phyloP scores from a whole-genome alignment of 2,888 invertebrate species.

The Heliothis peltigera region DNA sequence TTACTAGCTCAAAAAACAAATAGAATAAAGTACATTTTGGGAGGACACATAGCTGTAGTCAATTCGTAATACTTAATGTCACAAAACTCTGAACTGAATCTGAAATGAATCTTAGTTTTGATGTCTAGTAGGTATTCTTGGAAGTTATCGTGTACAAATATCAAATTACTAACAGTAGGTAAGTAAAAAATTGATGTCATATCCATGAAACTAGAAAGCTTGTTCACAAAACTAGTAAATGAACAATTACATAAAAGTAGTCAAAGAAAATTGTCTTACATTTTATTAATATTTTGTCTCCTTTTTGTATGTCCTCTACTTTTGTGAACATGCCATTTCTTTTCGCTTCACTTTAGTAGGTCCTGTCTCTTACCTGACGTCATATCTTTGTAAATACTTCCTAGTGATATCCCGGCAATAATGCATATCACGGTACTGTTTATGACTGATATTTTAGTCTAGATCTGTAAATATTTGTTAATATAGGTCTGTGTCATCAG shows the following conservation, averaged over 20 bases:
- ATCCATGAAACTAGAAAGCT: constrained; percentile 40
- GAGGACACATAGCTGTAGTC: constrained; percentile 32
- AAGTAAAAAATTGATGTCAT: constrained; percentile 33
- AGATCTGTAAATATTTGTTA: constrained; percentile 74
- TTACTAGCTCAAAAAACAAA: constrained; percentile 42
- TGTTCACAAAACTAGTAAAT: constrained; percentile 51
- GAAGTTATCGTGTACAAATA: constrained; percentile 33
- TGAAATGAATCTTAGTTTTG: constrained; percentile 26
- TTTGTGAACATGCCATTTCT: constrained; percentile 52
- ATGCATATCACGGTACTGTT: constrained; percentile 85
- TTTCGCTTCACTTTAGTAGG: constrained; percentile 61
- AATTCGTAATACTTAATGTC: constrained; percentile 28
- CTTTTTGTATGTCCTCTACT: constrained; percentile 22
- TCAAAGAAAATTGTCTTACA: constrained; percentile 17
- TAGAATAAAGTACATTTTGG: constrained; percentile 31
- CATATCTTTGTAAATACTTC: constrained; percentile 78
- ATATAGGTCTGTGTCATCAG: constrained; percentile 63
- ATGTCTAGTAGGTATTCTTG: constrained; percentile 31
- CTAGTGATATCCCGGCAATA: constrained; percentile 87
- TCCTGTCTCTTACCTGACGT: constrained; percentile 65
- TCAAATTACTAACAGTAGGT: constrained; percentile 44
- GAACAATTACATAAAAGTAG: constrained; percentile 23
- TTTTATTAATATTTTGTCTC: constrained; percentile 28
- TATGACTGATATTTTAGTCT: constrained; percentile 81
- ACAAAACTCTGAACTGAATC: constrained; percentile 32